Evolutionary conservation across 2,888 invertebrate genomes (phyloP).

Genomic region (Lasius platythorax): DNA sequence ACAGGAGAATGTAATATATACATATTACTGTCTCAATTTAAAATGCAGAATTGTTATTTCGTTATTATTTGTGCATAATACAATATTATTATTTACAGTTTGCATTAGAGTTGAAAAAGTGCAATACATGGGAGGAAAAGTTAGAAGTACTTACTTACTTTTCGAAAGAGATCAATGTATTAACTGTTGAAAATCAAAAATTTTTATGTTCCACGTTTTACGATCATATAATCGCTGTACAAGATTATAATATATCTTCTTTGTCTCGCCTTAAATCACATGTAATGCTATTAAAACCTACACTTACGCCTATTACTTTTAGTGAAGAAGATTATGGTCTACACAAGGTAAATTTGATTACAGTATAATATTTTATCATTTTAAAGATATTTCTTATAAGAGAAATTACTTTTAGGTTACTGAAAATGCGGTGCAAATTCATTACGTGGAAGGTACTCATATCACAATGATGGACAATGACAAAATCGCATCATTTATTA

Average conservation of each 20-base stretch:
- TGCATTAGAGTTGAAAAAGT: not conserved
- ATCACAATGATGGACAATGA: no score
- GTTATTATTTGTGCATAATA: not conserved
- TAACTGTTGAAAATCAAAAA: constrained; percentile 15
- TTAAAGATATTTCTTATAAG: no score
- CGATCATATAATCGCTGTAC: not conserved
- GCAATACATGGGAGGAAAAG: not conserved
- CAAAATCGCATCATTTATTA: no score
- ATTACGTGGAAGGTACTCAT: no score
- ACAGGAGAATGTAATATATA: no score
- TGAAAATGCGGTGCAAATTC: no score
- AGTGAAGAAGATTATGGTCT: no score
- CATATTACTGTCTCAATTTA: not conserved
- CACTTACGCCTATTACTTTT: no score
- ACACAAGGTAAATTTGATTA: no score
- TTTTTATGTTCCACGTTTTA: constrained; percentile 75
- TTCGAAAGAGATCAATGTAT: not conserved
- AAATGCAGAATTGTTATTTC: not conserved
- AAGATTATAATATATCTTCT: not conserved
- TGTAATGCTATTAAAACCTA: constrained; percentile 10
- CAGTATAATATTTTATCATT: no score
- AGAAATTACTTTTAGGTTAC: no score
- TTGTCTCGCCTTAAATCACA: not conserved
- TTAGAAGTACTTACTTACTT: constrained; percentile 26
- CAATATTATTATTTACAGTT: not conserved